Percentiles rank a stretch among this genome's conserved stretches.
phyloP scores from a whole-genome alignment of 2,888 invertebrate genomes.

The Phytoseiulus persimilis region DNA sequence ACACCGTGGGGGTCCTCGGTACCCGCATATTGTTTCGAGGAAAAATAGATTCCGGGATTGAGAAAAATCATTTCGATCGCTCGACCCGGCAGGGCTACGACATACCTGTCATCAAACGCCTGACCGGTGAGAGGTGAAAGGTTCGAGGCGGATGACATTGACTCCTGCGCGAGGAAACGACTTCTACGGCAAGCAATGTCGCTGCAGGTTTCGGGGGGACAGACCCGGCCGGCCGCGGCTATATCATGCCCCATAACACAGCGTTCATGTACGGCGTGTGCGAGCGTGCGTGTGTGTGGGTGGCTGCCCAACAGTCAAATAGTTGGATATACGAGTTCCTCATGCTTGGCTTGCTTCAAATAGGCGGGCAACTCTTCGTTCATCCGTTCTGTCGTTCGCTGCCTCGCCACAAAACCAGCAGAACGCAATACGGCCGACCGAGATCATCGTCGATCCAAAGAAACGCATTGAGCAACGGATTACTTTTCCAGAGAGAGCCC shows the following conservation, averaged over 20 bases:
- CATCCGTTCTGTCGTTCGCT: background rate
- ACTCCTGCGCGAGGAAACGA: background rate
- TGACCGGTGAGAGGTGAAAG: no score
- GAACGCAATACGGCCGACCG: background rate
- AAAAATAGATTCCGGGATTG: no score
- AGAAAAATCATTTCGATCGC: no score
- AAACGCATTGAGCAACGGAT: background rate
- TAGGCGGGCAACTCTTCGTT: background rate
- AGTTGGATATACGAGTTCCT: constrained; percentile 5
- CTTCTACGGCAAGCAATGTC: background rate
- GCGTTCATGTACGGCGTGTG: background rate
- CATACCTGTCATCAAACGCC: no score
- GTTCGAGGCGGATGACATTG: no score
- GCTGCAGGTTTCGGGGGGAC: background rate
- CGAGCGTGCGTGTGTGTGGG: background rate
- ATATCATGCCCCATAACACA: background rate
- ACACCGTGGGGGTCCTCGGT: no score
- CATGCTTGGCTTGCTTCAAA: background rate
- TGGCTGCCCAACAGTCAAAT: background rate
- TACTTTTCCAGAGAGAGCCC: background rate
- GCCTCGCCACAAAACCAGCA: background rate
- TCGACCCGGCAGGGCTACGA: no score
- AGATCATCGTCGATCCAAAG: background rate
- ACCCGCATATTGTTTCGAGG: no score
- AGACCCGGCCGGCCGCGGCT: background rate